phyloP scores from a whole-genome alignment of 2,888 invertebrate species.

The Eupithecia exiguata region DNA sequence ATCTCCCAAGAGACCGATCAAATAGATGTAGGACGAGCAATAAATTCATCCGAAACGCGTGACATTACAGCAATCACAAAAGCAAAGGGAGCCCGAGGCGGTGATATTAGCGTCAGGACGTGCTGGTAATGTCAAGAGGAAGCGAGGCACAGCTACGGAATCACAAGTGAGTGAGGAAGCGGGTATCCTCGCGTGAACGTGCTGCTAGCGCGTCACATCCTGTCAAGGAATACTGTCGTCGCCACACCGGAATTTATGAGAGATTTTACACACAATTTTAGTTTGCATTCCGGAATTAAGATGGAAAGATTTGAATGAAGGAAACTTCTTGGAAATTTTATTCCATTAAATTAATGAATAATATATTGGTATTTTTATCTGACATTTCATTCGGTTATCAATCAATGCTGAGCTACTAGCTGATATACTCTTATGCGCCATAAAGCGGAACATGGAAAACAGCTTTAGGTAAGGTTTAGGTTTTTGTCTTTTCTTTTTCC shows the following conservation, averaged over 20 bases:
- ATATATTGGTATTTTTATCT: too few species aligned
- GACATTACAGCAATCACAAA: slow-evolving; percentile 3
- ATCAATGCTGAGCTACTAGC: background rate
- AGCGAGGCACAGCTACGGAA: slow-evolving; percentile 13
- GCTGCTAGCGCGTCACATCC: slow-evolving; percentile 23
- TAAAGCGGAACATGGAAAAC: background rate
- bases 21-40: background rate
- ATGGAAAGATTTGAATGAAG: background rate
- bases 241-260: background rate
- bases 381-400: background rate
- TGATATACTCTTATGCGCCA: background rate
- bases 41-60: slow-evolving; percentile 6
- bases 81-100: background rate
- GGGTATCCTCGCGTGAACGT: slow-evolving; percentile 24
- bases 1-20: slow-evolving; percentile 6
- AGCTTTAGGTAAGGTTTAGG: background rate
- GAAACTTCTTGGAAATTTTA: background rate
- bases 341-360: too few species aligned
- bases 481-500: background rate
- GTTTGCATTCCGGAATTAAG: background rate
- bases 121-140: slow-evolving; percentile 22
- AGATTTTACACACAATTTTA: background rate
- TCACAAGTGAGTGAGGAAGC: slow-evolving; percentile 25
- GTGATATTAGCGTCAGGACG: slow-evolving; percentile 17
- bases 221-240: slow-evolving; percentile 1